Conservation (phyloP, 2,113 vertebrate species). For the Barnardius zonarius region DNA sequence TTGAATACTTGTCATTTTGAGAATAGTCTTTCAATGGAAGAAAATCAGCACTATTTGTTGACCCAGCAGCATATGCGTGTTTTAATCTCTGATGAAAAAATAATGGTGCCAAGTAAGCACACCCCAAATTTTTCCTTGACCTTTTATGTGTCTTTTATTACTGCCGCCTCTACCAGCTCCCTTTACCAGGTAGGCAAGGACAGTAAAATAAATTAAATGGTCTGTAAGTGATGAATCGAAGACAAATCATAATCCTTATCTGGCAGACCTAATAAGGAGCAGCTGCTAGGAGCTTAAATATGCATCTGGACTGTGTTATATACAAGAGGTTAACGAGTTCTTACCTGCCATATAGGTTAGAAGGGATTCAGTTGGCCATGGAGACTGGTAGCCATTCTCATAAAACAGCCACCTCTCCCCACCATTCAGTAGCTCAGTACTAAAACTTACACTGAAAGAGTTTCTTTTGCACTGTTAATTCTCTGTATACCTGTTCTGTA, state of each 20-base stretch:
- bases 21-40: background rate
- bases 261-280: background rate
- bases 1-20: background rate
- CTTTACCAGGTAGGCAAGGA: background rate
- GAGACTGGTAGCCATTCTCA: background rate
- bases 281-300: background rate
- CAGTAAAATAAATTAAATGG: background rate
- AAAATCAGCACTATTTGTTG: background rate
- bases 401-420: background rate
- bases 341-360: background rate
- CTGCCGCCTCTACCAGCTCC: background rate
- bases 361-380: background rate
- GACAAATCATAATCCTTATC: background rate
- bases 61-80: background rate
- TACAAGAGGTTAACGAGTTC: background rate
- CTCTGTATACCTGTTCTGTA: background rate
- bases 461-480: background rate
- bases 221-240: background rate
- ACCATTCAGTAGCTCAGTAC: background rate
- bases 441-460: background rate
- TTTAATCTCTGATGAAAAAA: background rate
- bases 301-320: background rate
- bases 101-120: background rate
- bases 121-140: background rate
- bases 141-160: background rate